Percentiles rank a stretch among this genome's conserved stretches.
Evolutionary conservation across 2,113 vertebrate species (phyloP).

Genomic region (Amia ocellicauda): DNA sequence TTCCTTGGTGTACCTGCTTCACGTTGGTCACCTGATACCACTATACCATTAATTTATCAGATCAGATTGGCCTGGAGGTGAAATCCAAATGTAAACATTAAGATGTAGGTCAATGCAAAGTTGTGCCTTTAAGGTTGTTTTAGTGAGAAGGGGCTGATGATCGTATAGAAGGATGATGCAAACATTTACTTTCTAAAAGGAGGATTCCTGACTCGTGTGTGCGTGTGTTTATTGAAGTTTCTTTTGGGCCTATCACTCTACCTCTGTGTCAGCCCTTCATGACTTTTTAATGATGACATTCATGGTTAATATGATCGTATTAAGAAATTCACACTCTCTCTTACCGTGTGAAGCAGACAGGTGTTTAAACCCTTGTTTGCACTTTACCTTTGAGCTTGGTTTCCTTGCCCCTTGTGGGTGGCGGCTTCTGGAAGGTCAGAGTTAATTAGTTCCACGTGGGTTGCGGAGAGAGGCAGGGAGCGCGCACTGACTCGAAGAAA

Average conservation of each 20-base stretch:
- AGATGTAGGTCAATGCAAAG: too few relatives aligned
- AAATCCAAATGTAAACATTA: too few relatives aligned
- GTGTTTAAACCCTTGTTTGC: conserved; percentile 26
- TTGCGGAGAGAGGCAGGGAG: background rate
- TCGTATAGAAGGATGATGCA: too few relatives aligned
- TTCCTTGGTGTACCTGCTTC: background rate
- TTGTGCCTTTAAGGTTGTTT: too few relatives aligned
- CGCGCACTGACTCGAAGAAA: conserved; percentile 11
- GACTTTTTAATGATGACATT: conserved; percentile 39
- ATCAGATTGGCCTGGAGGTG: too few relatives aligned
- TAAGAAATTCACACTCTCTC: conserved; percentile 50
- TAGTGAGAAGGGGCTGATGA: too few relatives aligned
- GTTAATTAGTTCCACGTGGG: conserved; percentile 28
- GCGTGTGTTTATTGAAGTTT: too few relatives aligned
- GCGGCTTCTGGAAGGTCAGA: conserved; percentile 32
- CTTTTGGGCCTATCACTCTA: background rate
- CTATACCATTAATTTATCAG: too few relatives aligned
- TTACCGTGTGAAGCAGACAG: conserved; percentile 47
- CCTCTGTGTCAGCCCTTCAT: conserved; percentile 27
- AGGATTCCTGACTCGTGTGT: too few relatives aligned
- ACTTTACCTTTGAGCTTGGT: conserved; percentile 30
- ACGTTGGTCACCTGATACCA: too few relatives aligned
- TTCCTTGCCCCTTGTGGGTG: conserved; percentile 32
- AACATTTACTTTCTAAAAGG: too few relatives aligned
- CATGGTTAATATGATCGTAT: conserved; percentile 41